phyloP scores from a whole-genome alignment of 2,113 vertebrate species.

The Oreocharis arfaki region DNA sequence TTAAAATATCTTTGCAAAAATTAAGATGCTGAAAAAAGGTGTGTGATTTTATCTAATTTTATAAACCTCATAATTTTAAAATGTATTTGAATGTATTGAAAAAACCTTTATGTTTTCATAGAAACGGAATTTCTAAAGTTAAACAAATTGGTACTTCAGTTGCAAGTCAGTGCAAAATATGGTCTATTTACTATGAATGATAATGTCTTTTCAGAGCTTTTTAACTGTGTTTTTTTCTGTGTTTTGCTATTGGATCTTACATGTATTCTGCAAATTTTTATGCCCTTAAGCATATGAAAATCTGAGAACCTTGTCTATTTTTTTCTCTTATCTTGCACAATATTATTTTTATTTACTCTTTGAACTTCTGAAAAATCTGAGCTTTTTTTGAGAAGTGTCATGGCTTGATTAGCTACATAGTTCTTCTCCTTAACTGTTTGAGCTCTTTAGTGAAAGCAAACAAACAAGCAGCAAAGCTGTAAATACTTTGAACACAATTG shows the following conservation, averaged over 20 bases:
- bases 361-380: not conserved
- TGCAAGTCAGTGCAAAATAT: not conserved
- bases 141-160: not conserved
- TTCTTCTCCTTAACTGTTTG: not conserved
- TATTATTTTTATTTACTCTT: not conserved
- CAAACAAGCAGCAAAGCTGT: not conserved
- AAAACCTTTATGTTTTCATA: not conserved
- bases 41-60: not conserved
- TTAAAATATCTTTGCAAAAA: not conserved
- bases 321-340: not conserved
- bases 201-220: not conserved
- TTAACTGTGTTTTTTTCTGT: not conserved
- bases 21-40: not conserved
- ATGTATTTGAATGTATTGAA: not conserved
- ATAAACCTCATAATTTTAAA: not conserved
- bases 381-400: not conserved
- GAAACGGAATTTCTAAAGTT: not conserved
- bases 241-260: not conserved
- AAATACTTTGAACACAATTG: not conserved
- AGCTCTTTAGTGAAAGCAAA: not conserved
- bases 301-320: not conserved
- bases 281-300: not conserved
- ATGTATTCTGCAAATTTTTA: not conserved
- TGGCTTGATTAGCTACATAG: not conserved
- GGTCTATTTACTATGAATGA: not conserved